Evolutionary conservation across 2,797 vertebrate species (phyloP).

Genomic region (Anas bernieri): DNA sequence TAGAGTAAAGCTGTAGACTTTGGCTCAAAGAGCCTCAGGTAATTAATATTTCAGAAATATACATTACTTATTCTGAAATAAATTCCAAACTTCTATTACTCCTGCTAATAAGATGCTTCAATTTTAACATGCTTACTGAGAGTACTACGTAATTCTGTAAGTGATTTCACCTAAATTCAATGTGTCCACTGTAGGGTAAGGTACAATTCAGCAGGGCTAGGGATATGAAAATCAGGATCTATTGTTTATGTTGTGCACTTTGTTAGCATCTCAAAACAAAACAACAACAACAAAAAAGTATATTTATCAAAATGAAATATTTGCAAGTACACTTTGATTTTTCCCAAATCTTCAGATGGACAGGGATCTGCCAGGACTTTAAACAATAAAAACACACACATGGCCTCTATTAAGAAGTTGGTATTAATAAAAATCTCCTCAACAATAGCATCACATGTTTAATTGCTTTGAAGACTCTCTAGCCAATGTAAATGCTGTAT

Average conservation of each 20-base stretch:
- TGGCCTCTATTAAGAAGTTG: background rate
- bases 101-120: background rate
- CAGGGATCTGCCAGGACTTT: background rate
- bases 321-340: accelerated
- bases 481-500: background rate
- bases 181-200: background rate
- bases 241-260: background rate
- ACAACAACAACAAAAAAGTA: background rate
- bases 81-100: background rate
- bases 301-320: background rate
- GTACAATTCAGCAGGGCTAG: background rate
- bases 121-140: background rate
- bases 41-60: background rate
- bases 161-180: background rate
- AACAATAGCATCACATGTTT: background rate
- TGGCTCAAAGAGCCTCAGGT: background rate
- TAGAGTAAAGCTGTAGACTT: background rate
- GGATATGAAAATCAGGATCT: background rate
- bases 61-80: background rate
- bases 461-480: background rate
- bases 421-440: background rate
- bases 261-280: background rate
- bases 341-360: background rate
- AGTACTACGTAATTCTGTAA: background rate
- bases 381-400: background rate